These are phyloP conservation scores for Bos indicus DNA, from an alignment of 2,113 vertebrate genomes.

Conservation along the genomic window DNA sequence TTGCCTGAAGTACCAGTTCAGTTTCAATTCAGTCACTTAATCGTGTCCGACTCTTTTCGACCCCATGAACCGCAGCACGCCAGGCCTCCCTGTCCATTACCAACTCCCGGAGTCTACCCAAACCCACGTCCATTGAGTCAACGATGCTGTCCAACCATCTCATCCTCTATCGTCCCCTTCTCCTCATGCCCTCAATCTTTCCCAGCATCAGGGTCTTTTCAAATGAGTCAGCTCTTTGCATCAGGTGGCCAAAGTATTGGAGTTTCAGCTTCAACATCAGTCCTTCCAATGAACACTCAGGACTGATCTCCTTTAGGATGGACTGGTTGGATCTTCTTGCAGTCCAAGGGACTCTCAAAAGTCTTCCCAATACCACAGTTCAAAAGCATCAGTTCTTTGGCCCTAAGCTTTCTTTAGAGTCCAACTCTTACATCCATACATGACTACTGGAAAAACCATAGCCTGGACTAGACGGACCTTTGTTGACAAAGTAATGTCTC, in stretches of 20 bases:
- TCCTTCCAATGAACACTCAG: background rate
- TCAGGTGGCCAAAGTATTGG: background rate
- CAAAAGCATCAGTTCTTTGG: too few relatives aligned
- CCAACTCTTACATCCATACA: too few relatives aligned
- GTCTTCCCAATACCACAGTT: too few relatives aligned
- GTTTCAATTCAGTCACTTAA: too few relatives aligned
- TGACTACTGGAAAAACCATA: too few relatives aligned
- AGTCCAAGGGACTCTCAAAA: too few relatives aligned
- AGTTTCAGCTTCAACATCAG: background rate
- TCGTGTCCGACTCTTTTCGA: rapidly evolving
- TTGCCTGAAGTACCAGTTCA: background rate
- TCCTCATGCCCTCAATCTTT: background rate
- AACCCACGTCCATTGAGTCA: background rate
- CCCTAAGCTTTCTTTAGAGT: too few relatives aligned
- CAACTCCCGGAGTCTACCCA: background rate
- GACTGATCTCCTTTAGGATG: background rate
- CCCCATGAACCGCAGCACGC: too few relatives aligned
- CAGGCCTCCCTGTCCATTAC: background rate
- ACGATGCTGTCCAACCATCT: background rate
- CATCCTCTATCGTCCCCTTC: background rate
- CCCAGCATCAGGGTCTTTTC: background rate
- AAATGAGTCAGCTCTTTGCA: background rate
- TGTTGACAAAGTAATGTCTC: too few relatives aligned
- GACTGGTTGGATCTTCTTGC: background rate
- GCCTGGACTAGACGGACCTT: too few relatives aligned